Evolutionary conservation across 2,888 invertebrate genomes (phyloP).

Genomic region (Onthophagus sagittarius): DNA sequence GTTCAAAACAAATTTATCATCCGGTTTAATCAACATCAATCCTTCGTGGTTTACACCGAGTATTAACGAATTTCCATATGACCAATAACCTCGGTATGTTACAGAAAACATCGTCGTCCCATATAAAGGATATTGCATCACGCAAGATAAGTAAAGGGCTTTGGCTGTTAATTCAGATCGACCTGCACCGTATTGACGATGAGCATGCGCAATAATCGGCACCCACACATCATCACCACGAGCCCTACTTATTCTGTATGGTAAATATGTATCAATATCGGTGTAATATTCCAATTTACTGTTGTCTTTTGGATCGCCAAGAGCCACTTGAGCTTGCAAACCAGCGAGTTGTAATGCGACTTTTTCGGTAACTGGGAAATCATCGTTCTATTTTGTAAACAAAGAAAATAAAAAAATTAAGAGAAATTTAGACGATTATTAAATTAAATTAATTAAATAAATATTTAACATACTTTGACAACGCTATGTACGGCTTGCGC

Average conservation of each 20-base stretch:
- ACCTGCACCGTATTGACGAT: slow-evolving; percentile 87
- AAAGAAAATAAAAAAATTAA: slow-evolving; percentile 23
- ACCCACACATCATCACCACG: slow-evolving; percentile 82
- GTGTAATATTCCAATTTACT: slow-evolving; percentile 82
- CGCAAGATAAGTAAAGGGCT: slow-evolving; percentile 88
- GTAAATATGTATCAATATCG: slow-evolving; percentile 87
- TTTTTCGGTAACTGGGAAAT: slow-evolving; percentile 92
- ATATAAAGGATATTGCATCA: slow-evolving; percentile 90
- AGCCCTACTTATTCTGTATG: slow-evolving; percentile 74
- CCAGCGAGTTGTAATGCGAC: slow-evolving; percentile 92
- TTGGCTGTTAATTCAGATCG: slow-evolving; percentile 88
- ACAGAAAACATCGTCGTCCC: slow-evolving; percentile 61
- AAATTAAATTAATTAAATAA: no score
- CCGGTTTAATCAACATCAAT: slow-evolving; percentile 83
- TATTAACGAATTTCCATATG: slow-evolving; percentile 71
- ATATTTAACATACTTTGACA: slow-evolving; percentile 68
- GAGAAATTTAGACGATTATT: no score
- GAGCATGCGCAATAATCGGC: slow-evolving; percentile 82
- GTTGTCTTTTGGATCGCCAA: slow-evolving; percentile 78
- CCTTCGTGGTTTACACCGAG: slow-evolving; percentile 90
- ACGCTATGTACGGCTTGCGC: slow-evolving; percentile 94
- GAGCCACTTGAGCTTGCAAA: slow-evolving; percentile 89
- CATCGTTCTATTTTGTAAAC: slow-evolving; percentile 39
- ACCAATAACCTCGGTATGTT: slow-evolving; percentile 91
- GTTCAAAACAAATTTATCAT: slow-evolving; percentile 87